Evolutionary conservation across 2,888 invertebrate species (phyloP), one percentile per base, ranked within the genome.

Genomic region (Andrena camellia): DNA sequence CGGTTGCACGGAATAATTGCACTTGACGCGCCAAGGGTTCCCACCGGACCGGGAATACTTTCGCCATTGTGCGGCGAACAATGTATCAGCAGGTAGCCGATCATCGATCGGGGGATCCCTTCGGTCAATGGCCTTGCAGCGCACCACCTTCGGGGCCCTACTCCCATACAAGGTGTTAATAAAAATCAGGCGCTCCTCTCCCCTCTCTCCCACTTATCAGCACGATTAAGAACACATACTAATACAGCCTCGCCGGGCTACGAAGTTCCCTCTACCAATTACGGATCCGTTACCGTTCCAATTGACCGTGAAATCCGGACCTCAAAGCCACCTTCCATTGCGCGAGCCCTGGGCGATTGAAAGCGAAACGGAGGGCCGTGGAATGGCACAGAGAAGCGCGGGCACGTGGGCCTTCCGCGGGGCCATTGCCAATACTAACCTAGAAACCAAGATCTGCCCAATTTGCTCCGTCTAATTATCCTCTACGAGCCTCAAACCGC

Each of bases 11-110:
- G 74, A 86, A 88, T 88, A 88, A 88, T 88, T 88, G 84, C 87
- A 88, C 88, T 88, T 88, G 87, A 84, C 81, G 78, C 87, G 50
- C 50, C 62, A 62, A 69, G 81, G 76, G 77, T 82, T 78, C 68
- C 81, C 73, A 81, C 75, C 78, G 69, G 78, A 74, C 71, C 66
- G 59, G 68, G 69, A 77, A 88, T 84, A 80, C 76, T 81, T 78
- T 75, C 59, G 67, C 86, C 70, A 90, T 90, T 90, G 84, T 90
- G 57, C 57, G 54, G 66, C 67, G 62, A 83, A 89, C 90, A 90
- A 90, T 90, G 86, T 86, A 85, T 85, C 89, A 86, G 90, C 90
- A 90, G 90, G 90, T 90, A 90, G 87, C 85, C 77, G 90, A 89
- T 87, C 89, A 89, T 90, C 85, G 90, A 90, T 90, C 86, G 83